Evolutionary conservation across 2,888 invertebrate species (phyloP).

Genomic region (Ligdia adustata): DNA sequence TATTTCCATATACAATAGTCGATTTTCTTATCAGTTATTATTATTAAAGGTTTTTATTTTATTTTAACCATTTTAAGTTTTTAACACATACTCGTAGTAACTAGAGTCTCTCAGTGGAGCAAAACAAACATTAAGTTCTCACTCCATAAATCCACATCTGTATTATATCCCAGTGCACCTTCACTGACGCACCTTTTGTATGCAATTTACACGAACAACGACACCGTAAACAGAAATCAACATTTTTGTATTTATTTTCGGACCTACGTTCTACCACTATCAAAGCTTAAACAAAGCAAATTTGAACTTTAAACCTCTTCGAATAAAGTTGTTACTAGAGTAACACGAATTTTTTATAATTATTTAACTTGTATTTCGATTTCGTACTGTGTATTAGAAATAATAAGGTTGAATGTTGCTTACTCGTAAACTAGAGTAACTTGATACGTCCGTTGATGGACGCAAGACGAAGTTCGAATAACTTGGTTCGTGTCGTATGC

Average conservation of each 20-base stretch:
- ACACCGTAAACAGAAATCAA: conserved; percentile 48
- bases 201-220: conserved; percentile 25
- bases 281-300: too few relatives aligned
- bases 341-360: too few relatives aligned
- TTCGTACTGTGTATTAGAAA: not conserved
- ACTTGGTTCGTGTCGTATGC: conserved; percentile 18
- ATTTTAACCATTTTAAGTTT: too few relatives aligned
- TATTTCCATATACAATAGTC: too few relatives aligned
- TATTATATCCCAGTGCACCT: not conserved
- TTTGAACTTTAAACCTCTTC: too few relatives aligned
- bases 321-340: too few relatives aligned
- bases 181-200: conserved; percentile 1
- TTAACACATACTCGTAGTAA: too few relatives aligned
- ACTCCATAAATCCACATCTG: conserved; percentile 21
- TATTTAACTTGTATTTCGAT: not conserved
- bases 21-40: too few relatives aligned
- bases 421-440: conserved; percentile 22
- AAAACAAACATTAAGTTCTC: conserved; percentile 24
- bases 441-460: conserved; percentile 26
- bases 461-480: conserved; percentile 16
- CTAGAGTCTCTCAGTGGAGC: conserved; percentile 9
- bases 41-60: too few relatives aligned
- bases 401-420: not conserved
- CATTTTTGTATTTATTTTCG: conserved; percentile 40
- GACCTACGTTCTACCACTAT: too few relatives aligned